A percentile compares a stretch with the other conserved stretches of the same genome.
phyloP scores from a whole-genome alignment of 2,888 invertebrate species.

The Cryptus armator region DNA sequence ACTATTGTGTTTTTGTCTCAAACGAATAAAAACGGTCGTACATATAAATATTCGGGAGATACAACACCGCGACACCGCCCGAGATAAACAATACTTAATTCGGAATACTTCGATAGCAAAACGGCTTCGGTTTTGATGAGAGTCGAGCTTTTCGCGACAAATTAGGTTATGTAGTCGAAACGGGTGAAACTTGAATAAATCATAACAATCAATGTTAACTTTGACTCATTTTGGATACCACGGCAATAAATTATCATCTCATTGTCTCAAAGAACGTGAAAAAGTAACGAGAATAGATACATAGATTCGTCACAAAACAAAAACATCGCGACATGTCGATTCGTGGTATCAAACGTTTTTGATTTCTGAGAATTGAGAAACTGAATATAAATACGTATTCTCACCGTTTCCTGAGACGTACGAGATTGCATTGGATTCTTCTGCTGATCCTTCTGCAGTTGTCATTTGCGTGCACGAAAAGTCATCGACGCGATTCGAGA shows the following conservation, averaged over 20 bases:
- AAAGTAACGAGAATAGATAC: neutral
- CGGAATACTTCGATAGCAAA: neutral
- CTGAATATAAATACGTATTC: neutral
- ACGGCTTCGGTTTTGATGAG: neutral
- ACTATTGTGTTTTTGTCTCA: neutral
- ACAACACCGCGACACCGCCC: neutral
- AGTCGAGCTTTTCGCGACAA: neutral
- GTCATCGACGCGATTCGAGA: conserved; percentile 8
- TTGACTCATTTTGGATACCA: neutral
- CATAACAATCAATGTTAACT: neutral
- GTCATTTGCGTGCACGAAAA: neutral
- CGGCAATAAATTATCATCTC: neutral
- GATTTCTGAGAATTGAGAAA: neutral
- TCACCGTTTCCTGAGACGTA: neutral
- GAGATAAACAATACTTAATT: neutral
- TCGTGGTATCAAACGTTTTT: neutral
- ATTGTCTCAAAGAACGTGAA: neutral
- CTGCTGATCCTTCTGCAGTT: neutral
- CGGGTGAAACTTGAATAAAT: neutral
- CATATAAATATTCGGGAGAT: neutral
- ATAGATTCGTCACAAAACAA: neutral
- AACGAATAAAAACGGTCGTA: neutral
- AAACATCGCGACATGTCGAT: neutral
- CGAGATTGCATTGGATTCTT: neutral
- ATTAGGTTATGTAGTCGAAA: neutral